Conservation (phyloP, 2,797 vertebrate genomes). For the Sebastes hopkinsi region DNA sequence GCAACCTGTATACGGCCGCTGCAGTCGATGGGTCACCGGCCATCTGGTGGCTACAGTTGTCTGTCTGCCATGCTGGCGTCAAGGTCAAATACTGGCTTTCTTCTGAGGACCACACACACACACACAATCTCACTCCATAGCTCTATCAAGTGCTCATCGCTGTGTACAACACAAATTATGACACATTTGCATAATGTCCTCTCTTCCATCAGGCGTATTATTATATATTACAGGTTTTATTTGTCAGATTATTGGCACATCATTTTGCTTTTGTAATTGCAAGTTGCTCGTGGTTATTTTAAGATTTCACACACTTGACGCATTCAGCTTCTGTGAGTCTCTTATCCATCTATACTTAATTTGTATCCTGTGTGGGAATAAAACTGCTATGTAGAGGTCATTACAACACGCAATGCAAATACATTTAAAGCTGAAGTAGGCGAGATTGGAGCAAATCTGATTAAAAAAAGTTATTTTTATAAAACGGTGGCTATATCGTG, state of each 20-base stretch:
- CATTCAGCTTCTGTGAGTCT: no score
- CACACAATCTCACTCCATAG: background rate
- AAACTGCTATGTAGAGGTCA: no score
- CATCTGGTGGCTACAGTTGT: conserved; percentile 56
- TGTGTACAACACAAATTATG: background rate
- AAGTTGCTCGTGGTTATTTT: no score
- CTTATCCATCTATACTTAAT: no score
- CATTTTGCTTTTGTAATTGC: background rate
- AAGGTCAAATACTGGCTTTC: conserved; percentile 51
- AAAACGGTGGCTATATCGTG: no score
- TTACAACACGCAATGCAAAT: no score
- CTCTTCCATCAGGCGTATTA: background rate
- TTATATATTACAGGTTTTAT: background rate
- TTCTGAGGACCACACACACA: conserved; percentile 17
- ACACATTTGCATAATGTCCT: background rate
- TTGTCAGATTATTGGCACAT: background rate
- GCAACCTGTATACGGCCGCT: conserved; percentile 1
- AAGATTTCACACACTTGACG: no score
- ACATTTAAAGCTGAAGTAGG: no score
- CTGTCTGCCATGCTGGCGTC: conserved; percentile 48
- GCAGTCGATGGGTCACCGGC: conserved; percentile 31
- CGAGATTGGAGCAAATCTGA: no score
- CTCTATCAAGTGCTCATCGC: background rate
- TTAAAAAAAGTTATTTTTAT: no score
- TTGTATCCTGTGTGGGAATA: no score